Evolutionary conservation across 1,140 invertebrate genomes (phyloP), one percentile per base, ranked within the genome.

Genomic region (Theocolax elegans): DNA sequence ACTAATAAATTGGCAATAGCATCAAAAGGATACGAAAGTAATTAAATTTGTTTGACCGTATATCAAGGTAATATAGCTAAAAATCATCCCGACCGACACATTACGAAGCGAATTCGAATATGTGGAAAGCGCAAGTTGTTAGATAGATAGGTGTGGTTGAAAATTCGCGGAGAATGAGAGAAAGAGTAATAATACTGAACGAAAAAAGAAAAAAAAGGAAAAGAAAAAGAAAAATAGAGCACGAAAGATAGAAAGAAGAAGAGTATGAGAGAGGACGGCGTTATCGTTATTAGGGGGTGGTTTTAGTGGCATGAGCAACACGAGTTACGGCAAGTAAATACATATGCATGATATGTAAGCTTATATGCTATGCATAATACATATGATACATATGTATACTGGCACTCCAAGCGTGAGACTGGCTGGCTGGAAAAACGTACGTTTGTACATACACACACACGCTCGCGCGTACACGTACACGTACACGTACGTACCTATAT

Each of bases 341-440:
- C 62, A 71, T 66, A 58, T 65, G 54, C 62, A 71, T 70, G 51
- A 70, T 70, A 58, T 58, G 59, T 63, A 31, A 44, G 67, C 59
- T 63, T 38, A 40, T 56, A 56, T 29, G 51, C 49, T 15, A 62
- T 64, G 51, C 60, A 64, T 70, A 54, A 72, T 75, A 71, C 69
- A 74, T 77, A 77, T 71, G 67, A 73, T 77, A 73, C 72, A 74
- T 77, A 74, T 76, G 68, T 75, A 76, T 74, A 67, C n/a, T 19
- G 78, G 76, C 77, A 83, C 80, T 83, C 82, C 76, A 83, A 84
- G 82, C 81, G 80, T 82, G 77, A 82, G 76, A 77, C 75, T 75
- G 79, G 78, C 74, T 79, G 78, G 70, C 72, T 76, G 65, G 70
- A 71, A 68, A 71, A 72, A 56, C 56, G 58, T 71, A 77, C 76